Evolutionary conservation across 2,888 invertebrate species (phyloP).

Genomic region (Agapostemon virescens): DNA sequence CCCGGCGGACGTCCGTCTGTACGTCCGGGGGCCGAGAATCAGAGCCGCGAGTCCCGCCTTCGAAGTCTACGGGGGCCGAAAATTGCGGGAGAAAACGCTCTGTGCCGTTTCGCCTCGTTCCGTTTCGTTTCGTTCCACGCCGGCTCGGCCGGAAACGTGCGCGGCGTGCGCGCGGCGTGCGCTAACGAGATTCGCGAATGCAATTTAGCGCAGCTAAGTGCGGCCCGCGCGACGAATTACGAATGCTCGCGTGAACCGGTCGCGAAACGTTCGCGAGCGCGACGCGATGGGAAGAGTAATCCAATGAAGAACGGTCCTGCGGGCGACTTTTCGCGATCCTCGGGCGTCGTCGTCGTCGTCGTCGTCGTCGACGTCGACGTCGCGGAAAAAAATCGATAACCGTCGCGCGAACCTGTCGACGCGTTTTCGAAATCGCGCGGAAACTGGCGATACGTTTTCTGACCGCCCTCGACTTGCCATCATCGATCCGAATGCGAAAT

Average conservation of each 20-base stretch:
- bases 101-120: not conserved
- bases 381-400: constrained; percentile 25
- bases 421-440: constrained; percentile 32
- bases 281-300: constrained; percentile 44
- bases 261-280: constrained; percentile 45
- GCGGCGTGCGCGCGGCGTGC: constrained; percentile 43
- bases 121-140: not conserved
- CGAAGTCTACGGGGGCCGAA: constrained; percentile 36
- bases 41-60: constrained; percentile 41
- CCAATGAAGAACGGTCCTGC: constrained; percentile 58
- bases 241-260: constrained; percentile 54
- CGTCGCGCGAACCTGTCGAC: not conserved
- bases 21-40: constrained; percentile 40
- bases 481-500: constrained; percentile 7
- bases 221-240: constrained; percentile 68
- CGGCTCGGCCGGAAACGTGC: constrained; percentile 48
- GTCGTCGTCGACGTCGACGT: too few relatives aligned
- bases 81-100: constrained; percentile 35
- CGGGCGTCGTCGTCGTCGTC: not conserved
- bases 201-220: constrained; percentile 74
- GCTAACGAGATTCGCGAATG: constrained; percentile 74
- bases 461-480: not conserved
- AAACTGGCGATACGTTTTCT: constrained; percentile 27
- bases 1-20: constrained; percentile 41
- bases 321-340: constrained; percentile 30